Percentiles rank a stretch among this genome's conserved stretches.
Evolutionary conservation across 2,888 invertebrate species (phyloP).

Genomic region (Diarsia mendica): DNA sequence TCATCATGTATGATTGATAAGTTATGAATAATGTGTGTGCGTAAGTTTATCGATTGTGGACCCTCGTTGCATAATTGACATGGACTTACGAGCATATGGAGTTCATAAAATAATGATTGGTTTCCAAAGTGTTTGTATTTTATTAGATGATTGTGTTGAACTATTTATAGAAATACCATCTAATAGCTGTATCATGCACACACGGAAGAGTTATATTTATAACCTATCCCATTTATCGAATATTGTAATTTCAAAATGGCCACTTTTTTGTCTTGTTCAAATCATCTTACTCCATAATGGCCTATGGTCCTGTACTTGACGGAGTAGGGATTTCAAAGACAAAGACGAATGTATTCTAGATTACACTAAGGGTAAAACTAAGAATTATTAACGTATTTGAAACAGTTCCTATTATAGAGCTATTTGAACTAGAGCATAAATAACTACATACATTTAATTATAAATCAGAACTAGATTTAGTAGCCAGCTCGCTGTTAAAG

Average conservation of each 20-base stretch:
- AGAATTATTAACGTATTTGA: neutral
- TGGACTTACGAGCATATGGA: neutral
- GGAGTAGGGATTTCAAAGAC: neutral
- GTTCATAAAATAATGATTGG: neutral
- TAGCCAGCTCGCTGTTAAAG: neutral
- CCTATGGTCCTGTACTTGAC: neutral
- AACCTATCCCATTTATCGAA: neutral
- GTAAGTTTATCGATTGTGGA: conserved; percentile 2
- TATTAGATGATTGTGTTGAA: neutral
- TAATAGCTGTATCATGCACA: neutral
- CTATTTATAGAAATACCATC: neutral
- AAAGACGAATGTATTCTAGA: neutral
- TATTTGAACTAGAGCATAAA: conserved; percentile 8
- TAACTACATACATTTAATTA: conserved; percentile 36
- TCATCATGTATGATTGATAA: conserved; percentile 1
- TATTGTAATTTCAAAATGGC: neutral
- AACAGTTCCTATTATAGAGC: neutral
- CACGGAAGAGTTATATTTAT: neutral
- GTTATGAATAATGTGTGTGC: neutral
- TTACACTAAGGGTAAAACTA: neutral
- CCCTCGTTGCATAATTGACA: neutral
- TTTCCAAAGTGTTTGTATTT: neutral
- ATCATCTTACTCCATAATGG: neutral
- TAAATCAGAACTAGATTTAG: conserved; percentile 51
- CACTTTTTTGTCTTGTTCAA: neutral